Percentiles rank a stretch among this genome's conserved stretches.
phyloP scores from a whole-genome alignment of 64 coral and sea anemone genomes.

The Acropora yongei region DNA sequence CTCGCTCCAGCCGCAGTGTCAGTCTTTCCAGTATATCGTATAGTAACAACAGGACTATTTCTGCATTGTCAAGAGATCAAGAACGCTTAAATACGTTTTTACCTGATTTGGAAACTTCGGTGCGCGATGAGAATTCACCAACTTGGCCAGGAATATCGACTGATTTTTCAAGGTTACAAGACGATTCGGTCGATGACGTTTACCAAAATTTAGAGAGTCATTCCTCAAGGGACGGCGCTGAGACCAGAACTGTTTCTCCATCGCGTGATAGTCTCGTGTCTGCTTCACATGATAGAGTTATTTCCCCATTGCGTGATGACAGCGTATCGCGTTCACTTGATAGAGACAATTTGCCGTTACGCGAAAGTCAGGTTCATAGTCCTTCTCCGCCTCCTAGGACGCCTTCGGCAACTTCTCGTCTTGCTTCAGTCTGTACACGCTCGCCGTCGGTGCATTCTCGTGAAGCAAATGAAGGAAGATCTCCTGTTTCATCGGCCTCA shows the following conservation, averaged over 20 bases:
- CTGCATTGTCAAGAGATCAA: constrained; percentile 37
- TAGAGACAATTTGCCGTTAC: not conserved
- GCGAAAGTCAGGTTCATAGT: not conserved
- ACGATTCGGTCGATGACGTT: not conserved
- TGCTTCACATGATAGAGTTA: not conserved
- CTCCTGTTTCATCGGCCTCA: constrained; percentile 4
- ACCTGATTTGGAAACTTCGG: not conserved
- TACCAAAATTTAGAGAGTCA: not conserved
- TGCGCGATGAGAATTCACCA: constrained; percentile 7
- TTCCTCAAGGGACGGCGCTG: not conserved
- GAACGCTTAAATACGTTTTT: not conserved
- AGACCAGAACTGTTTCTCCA: not conserved
- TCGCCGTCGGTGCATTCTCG: constrained; percentile 29
- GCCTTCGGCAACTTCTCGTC: not conserved
- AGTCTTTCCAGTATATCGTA: constrained; percentile 62
- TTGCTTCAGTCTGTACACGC: not conserved
- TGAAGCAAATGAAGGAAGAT: not conserved
- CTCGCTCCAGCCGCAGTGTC: constrained; percentile 34
- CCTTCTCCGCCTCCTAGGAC: not conserved
- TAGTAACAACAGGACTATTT: constrained; percentile 23
- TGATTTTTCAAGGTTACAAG: not conserved
- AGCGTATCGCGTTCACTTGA: constrained; percentile 1
- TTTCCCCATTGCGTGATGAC: not conserved
- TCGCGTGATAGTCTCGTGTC: not conserved
- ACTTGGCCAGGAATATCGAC: not conserved